phyloP scores from a whole-genome alignment of 2,888 invertebrate species.

The Phytoseiulus persimilis region DNA sequence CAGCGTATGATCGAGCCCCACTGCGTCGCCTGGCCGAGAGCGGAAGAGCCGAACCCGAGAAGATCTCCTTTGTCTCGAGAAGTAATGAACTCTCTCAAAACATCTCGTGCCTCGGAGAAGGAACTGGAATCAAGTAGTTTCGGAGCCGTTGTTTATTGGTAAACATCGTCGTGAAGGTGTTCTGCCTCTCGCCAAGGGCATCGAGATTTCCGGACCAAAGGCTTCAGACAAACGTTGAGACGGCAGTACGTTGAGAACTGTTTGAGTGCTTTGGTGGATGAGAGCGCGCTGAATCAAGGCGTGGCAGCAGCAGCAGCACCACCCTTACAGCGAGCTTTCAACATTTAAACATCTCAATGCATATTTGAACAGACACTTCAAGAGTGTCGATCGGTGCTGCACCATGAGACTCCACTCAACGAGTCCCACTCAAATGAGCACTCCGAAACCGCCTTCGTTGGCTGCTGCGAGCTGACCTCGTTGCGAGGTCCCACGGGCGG shows the following conservation, averaged over 20 bases:
- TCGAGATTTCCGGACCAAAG: not conserved
- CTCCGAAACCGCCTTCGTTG: not conserved
- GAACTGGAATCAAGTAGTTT: too few relatives aligned
- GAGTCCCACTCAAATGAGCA: not conserved
- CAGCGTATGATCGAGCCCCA: not conserved
- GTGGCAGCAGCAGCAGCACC: not conserved
- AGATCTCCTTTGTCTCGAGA: too few relatives aligned
- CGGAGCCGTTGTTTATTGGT: too few relatives aligned
- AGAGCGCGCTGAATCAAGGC: not conserved
- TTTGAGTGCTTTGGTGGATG: not conserved
- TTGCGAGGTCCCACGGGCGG: not conserved
- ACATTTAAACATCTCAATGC: constrained; percentile 5
- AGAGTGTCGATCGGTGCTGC: not conserved
- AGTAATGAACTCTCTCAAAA: too few relatives aligned
- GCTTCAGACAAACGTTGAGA: not conserved
- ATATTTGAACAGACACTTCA: not conserved
- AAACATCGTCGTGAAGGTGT: too few relatives aligned
- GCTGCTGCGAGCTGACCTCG: not conserved
- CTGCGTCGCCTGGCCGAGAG: too few relatives aligned
- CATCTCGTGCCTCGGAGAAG: too few relatives aligned
- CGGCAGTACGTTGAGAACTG: not conserved
- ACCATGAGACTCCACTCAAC: not conserved
- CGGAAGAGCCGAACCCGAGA: too few relatives aligned
- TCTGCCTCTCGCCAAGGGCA: not conserved
- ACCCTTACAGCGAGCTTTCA: not conserved